These are phyloP conservation scores for Siniperca undulata DNA, from an alignment of 2,797 vertebrate genomes.

Conservation along the genomic window DNA sequence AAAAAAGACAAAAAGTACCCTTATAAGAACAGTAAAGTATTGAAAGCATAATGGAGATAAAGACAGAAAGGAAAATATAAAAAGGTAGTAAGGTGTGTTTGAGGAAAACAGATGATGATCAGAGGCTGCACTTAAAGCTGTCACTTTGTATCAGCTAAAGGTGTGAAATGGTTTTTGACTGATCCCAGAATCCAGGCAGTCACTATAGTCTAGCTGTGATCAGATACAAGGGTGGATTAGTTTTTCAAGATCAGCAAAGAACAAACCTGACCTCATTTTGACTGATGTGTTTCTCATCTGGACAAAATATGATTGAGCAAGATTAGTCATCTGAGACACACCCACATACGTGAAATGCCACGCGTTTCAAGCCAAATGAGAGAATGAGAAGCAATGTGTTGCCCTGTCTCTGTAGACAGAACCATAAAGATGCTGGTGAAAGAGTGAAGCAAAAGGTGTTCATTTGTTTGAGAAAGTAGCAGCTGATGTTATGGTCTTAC, in stretches of 20 bases:
- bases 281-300: neutral
- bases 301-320: neutral
- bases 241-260: neutral
- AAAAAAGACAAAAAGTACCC: neutral
- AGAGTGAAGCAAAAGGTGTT: too few species aligned
- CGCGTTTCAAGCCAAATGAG: neutral
- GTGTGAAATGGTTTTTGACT: neutral
- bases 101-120: too few species aligned
- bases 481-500: conserved; percentile 28
- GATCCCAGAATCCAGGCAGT: neutral
- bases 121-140: too few species aligned
- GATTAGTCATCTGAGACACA: neutral
- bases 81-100: too few species aligned
- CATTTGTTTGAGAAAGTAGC: too few species aligned
- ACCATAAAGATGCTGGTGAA: too few species aligned
- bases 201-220: neutral
- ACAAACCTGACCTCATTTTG: neutral
- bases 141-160: neutral
- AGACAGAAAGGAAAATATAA: neutral
- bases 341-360: neutral
- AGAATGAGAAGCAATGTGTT: neutral
- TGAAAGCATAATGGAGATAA: neutral
- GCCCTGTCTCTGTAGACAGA: too few species aligned
- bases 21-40: neutral
- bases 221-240: neutral